Conservation (phyloP, 2,797 vertebrate species). For the Pogoniulus pusillus region DNA sequence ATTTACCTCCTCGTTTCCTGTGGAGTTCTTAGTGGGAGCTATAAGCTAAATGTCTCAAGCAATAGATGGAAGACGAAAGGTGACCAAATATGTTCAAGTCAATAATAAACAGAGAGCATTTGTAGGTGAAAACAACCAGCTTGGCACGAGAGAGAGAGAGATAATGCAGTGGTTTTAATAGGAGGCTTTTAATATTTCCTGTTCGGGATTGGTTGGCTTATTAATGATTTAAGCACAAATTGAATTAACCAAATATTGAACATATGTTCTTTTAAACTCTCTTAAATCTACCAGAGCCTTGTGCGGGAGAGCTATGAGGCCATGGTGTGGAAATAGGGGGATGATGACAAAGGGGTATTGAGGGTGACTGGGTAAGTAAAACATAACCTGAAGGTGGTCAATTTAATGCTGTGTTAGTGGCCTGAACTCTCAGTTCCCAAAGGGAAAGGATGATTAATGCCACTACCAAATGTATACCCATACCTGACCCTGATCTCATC, state of each 20-base stretch:
- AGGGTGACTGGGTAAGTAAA: slow-evolving; percentile 69
- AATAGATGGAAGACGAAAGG: slow-evolving; percentile 28
- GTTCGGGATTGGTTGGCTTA: slow-evolving; percentile 45
- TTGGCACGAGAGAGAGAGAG: slow-evolving; percentile 1
- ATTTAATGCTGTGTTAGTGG: slow-evolving; percentile 62
- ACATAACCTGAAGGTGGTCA: slow-evolving; percentile 69
- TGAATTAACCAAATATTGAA: slow-evolving; percentile 76
- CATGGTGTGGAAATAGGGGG: slow-evolving; percentile 11
- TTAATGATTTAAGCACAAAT: slow-evolving; percentile 73
- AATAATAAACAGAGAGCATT: slow-evolving; percentile 8
- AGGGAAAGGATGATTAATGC: slow-evolving; percentile 74
- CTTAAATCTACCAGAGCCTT: slow-evolving; percentile 56
- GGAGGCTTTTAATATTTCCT: slow-evolving; percentile 47
- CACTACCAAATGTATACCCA: slow-evolving; percentile 72
- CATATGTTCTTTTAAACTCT: slow-evolving; percentile 73
- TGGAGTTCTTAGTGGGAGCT: background rate
- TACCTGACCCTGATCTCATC: slow-evolving; percentile 81
- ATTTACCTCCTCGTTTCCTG: slow-evolving; percentile 32
- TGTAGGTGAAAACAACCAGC: slow-evolving; percentile 43
- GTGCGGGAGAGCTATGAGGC: background rate
- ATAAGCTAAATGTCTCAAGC: background rate
- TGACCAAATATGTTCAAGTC: slow-evolving; percentile 9
- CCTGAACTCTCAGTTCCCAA: slow-evolving; percentile 68
- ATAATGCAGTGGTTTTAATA: slow-evolving; percentile 39
- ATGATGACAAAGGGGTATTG: slow-evolving; percentile 44